A percentile compares a stretch with the other conserved stretches of the same genome.
phyloP scores from a whole-genome alignment of 2,797 vertebrate species.

The Numenius phaeopus region DNA sequence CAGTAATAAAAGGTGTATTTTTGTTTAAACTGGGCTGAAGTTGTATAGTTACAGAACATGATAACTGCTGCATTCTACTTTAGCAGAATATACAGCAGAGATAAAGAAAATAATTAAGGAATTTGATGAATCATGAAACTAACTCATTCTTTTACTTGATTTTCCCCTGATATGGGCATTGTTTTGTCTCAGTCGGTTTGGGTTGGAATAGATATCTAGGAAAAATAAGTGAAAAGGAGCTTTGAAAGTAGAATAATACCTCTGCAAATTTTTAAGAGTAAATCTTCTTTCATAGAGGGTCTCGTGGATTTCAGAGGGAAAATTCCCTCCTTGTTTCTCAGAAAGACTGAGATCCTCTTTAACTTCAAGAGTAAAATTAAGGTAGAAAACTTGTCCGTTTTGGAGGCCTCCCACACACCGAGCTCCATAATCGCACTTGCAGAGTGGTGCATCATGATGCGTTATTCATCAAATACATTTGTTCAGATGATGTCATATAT shows the following conservation, averaged over 20 bases:
- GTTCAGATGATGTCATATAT: conserved; percentile 28
- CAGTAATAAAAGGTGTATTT: not conserved
- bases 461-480: conserved; percentile 22
- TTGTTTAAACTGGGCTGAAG: not conserved
- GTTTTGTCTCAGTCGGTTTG: not conserved
- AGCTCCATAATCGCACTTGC: not conserved
- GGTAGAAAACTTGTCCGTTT: not conserved
- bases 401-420: not conserved
- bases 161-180: not conserved
- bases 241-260: not conserved
- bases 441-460: not conserved
- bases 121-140: not conserved
- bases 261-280: not conserved
- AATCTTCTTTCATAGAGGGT: accelerated
- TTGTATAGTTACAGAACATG: not conserved
- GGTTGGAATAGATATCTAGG: not conserved
- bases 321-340: not conserved
- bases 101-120: not conserved
- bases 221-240: not conserved
- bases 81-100: not conserved
- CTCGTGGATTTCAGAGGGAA: not conserved
- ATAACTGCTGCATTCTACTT: not conserved
- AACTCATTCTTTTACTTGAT: not conserved
- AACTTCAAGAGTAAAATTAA: not conserved
- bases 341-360: not conserved